phyloP scores from a whole-genome alignment of 2,888 invertebrate species.

The Diarsia rubi region DNA sequence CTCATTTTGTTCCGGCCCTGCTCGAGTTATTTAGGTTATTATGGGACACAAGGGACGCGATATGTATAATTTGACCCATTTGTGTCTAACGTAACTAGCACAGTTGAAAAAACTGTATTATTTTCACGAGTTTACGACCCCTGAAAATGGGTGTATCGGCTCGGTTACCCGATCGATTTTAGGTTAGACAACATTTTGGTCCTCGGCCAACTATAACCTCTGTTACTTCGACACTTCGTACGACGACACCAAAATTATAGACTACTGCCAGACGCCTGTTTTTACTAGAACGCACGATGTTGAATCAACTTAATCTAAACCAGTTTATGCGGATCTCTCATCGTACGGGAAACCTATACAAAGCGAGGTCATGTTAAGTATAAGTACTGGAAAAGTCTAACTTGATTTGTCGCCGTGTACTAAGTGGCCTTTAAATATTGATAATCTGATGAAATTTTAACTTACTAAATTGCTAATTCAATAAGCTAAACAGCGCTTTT shows the following conservation, averaged over 20 bases:
- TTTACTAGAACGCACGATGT: background rate
- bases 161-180: slow-evolving; percentile 17
- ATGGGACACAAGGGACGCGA: slow-evolving; percentile 35
- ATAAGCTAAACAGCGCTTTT: too few relatives aligned
- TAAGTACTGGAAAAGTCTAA: too few relatives aligned
- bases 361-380: too few relatives aligned
- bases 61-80: slow-evolving; percentile 32
- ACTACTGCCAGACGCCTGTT: background rate
- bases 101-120: slow-evolving; percentile 32
- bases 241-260: background rate
- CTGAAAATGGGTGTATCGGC: slow-evolving; percentile 1
- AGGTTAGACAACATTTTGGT: slow-evolving; percentile 29
- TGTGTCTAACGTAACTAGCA: slow-evolving; percentile 23
- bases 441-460: too few relatives aligned
- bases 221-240: background rate
- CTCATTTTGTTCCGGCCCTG: slow-evolving; percentile 22
- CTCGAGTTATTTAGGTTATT: slow-evolving; percentile 37
- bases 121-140: slow-evolving; percentile 18
- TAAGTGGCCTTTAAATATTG: too few relatives aligned
- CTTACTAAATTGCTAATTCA: too few relatives aligned
- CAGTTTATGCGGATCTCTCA: too few relatives aligned
- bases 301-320: background rate
- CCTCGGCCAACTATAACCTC: background rate
- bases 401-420: too few relatives aligned
- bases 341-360: too few relatives aligned